Evolutionary conservation across 2,888 invertebrate genomes (phyloP), one percentile per base, ranked within the genome.

Genomic region (Ophion obscuratus): DNA sequence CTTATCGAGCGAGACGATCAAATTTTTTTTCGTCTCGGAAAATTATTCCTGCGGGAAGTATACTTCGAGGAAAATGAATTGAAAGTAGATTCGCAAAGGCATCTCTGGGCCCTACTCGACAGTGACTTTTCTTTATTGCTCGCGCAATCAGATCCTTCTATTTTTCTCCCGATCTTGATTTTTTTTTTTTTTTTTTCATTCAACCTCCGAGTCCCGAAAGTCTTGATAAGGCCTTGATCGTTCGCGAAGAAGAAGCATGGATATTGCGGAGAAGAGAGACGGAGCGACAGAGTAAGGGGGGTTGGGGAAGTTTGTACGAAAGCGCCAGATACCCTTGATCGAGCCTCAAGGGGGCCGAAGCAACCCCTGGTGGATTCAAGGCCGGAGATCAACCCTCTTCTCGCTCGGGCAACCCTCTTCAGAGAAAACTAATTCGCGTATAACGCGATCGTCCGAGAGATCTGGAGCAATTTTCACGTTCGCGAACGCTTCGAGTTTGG

Each of bases 351-450:
- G 75, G 76, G 66, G 59, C 31, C 68, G 59, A 40, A 24, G 59
- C 20, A 47, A 67, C 10, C 71, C 79, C 66, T 40, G 40, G 66
- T 40, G 70, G 61, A 78, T 62, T 75, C 74, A 62, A 57, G 73
- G 76, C 31, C n/a, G 61, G 61, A 68, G 61, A 81, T 47, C 67
- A 27, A 80, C 73, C 80, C 76, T 83, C 68, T 79, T 77, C 53
- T 80, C 44, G 57, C 76, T 64, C 80, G 66, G 64, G 73, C n/a
- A 20, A 83, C 67, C 73, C 76, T 71, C 70, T 40, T 47, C 44
- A 64, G 44, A 66, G 73, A 73, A 80, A 86, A 74, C 68, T 70
- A 83, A 85, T 80, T 78, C 67, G 53, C 24, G 66, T 82, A 66
- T 59, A 67, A 71, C 67, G 40, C 59, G 70, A 76, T 82, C 71